phyloP scores from a whole-genome alignment of 2,888 invertebrate genomes.

The Drosophila merina region DNA sequence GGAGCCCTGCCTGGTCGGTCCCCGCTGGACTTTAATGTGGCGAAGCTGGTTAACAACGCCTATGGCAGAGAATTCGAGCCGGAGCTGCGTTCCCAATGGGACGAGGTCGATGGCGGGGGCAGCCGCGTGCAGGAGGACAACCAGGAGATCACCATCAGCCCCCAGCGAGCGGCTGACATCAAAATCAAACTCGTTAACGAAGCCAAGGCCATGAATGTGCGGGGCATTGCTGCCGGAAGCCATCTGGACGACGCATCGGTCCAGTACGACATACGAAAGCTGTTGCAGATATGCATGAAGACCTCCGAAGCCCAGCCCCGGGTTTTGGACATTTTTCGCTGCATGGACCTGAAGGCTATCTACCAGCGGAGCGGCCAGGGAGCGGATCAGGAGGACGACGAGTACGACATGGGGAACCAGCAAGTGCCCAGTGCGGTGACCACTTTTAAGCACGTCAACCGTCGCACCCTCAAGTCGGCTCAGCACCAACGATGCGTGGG shows the following conservation, averaged over 20 bases:
- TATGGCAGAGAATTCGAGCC: constrained; percentile 82
- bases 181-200: constrained; percentile 83
- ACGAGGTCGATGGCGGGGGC: constrained; percentile 65
- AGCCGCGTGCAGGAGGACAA: constrained; percentile 58
- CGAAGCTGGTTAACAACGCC: constrained; percentile 81
- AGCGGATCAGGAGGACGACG: constrained; percentile 68
- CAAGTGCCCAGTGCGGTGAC: constrained; percentile 79
- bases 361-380: constrained; percentile 76
- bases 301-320: constrained; percentile 80
- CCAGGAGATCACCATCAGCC: constrained; percentile 88
- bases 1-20: constrained; percentile 73
- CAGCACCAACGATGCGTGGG: constrained; percentile 86
- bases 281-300: constrained; percentile 82
- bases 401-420: constrained; percentile 81
- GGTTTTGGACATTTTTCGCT: constrained; percentile 82
- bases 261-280: constrained; percentile 81
- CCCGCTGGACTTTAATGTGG: constrained; percentile 82
- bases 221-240: constrained; percentile 73
- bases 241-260: constrained; percentile 73
- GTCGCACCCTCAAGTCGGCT: constrained; percentile 85
- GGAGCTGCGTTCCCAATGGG: constrained; percentile 82
- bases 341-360: constrained; percentile 82
- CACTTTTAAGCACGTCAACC: constrained; percentile 74
- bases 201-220: constrained; percentile 83
- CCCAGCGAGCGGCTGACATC: constrained; percentile 81